A percentile compares a stretch with the other conserved stretches of the same genome.
Conservation (phyloP, 2,888 invertebrate genomes). For the Drosophila leonis region DNA sequence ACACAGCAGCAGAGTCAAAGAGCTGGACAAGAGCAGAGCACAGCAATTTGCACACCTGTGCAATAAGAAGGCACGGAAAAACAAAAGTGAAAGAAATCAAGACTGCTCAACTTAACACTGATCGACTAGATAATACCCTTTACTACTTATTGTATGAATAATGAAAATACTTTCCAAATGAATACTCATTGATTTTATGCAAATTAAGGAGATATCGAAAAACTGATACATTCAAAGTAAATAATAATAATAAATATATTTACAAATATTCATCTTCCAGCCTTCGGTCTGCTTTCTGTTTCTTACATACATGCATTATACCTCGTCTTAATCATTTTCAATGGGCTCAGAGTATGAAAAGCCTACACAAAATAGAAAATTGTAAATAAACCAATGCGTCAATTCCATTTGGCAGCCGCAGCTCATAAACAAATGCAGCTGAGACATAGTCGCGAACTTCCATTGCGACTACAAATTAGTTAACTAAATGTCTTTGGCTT, state of each 20-base stretch:
- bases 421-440: slow-evolving; percentile 33
- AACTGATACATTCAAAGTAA: background rate
- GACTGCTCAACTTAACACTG: background rate
- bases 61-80: slow-evolving; percentile 19
- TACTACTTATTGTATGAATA: background rate
- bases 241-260: background rate
- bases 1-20: slow-evolving; percentile 7
- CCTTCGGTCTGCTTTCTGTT: background rate
- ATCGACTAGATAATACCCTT: background rate
- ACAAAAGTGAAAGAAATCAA: slow-evolving; percentile 6
- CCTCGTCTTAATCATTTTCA: background rate
- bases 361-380: slow-evolving; percentile 29
- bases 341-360: slow-evolving; percentile 1
- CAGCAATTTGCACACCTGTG: slow-evolving; percentile 51
- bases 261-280: background rate
- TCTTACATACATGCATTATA: background rate
- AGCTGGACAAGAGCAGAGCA: slow-evolving; percentile 15
- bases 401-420: slow-evolving; percentile 16
- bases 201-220: background rate
- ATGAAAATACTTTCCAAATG: background rate
- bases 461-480: slow-evolving; percentile 57
- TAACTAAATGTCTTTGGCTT: slow-evolving; percentile 17
- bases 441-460: slow-evolving; percentile 25
- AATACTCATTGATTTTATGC: background rate
- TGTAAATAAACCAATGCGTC: slow-evolving; percentile 35